phyloP scores from a whole-genome alignment of 2,113 vertebrate genomes.

The Chrysochloris asiatica region DNA sequence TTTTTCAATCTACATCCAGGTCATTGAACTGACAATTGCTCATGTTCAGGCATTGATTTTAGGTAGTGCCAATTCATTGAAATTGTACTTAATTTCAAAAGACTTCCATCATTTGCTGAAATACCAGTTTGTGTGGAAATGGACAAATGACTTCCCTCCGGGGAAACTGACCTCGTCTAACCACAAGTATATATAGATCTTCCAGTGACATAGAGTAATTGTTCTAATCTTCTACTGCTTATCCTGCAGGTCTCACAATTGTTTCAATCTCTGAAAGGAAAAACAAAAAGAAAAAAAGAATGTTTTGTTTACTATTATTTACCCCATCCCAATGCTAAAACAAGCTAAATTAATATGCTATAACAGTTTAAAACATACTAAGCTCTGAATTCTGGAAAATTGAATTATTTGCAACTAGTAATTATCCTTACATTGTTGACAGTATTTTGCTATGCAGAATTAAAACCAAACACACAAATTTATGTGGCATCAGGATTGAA shows the following conservation, averaged over 20 bases:
- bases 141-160: constrained; percentile 73
- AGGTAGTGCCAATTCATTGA: constrained; percentile 65
- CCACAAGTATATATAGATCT: constrained; percentile 29
- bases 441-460: not conserved
- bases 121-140: constrained; percentile 56
- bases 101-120: constrained; percentile 58
- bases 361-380: not conserved
- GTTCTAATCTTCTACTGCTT: constrained; percentile 54
- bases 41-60: constrained; percentile 71
- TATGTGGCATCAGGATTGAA: too few species aligned
- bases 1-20: constrained; percentile 56
- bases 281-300: not conserved
- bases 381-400: not conserved
- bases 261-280: constrained; percentile 16
- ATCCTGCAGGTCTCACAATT: not conserved
- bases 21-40: constrained; percentile 57
- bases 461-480: constrained; percentile 7
- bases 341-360: not conserved
- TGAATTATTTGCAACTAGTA: not conserved
- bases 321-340: not conserved
- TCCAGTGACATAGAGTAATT: constrained; percentile 62
- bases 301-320: constrained; percentile 31
- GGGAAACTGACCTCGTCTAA: constrained; percentile 57
- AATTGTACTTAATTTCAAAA: constrained; percentile 73
- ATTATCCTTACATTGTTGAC: not conserved